phyloP scores from a whole-genome alignment of 2,888 invertebrate species.

The Noctua janthe region DNA sequence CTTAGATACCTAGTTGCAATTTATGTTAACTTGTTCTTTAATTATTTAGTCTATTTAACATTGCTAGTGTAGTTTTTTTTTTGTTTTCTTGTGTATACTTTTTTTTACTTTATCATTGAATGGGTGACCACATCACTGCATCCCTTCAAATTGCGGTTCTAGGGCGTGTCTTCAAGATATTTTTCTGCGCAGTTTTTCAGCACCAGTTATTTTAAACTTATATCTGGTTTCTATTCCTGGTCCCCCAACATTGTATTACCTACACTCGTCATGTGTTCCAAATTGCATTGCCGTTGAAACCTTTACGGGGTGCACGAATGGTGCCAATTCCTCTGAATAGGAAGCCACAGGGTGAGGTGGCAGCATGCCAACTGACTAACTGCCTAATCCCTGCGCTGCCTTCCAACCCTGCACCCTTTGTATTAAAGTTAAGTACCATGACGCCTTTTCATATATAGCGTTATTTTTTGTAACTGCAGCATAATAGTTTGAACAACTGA shows the following conservation, averaged over 20 bases:
- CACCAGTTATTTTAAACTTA: background rate
- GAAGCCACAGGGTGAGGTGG: slow-evolving; percentile 74
- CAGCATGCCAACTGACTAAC: slow-evolving; percentile 74
- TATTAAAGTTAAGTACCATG: slow-evolving; percentile 32
- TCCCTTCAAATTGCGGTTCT: no score
- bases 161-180: no score
- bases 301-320: slow-evolving; percentile 71
- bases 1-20: slow-evolving; percentile 4
- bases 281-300: slow-evolving; percentile 66
- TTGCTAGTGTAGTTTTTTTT: no score
- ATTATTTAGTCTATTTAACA: background rate
- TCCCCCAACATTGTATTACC: background rate
- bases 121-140: no score
- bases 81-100: no score
- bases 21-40: slow-evolving; percentile 21
- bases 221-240: background rate
- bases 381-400: slow-evolving; percentile 36
- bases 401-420: slow-evolving; percentile 6
- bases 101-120: no score
- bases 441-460: background rate
- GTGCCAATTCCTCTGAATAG: slow-evolving; percentile 78
- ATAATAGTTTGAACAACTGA: background rate
- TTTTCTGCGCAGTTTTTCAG: no score
- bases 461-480: background rate
- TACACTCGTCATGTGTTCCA: slow-evolving; percentile 65